Evolutionary conservation across 2,888 invertebrate genomes (phyloP).

Genomic region (Nasonia oneida): DNA sequence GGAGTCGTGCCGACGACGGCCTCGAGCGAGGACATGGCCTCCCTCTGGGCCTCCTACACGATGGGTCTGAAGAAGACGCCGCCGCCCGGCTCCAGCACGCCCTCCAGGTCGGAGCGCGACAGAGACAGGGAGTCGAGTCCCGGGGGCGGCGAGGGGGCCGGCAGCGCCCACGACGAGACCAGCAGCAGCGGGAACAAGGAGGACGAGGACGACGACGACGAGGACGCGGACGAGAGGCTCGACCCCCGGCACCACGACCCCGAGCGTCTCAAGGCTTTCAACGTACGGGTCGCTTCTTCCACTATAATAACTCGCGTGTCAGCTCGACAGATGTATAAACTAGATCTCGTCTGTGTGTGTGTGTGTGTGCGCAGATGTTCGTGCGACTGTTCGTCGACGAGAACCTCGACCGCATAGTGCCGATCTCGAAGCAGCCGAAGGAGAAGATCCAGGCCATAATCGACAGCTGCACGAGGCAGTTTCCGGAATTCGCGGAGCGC

Average conservation of each 20-base stretch:
- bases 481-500: conserved; percentile 97
- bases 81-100: conserved; percentile 70
- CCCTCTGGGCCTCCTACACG: conserved; percentile 93
- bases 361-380: conserved; percentile 89
- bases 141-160: conserved; percentile 82
- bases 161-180: conserved; percentile 91
- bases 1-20: conserved; percentile 80
- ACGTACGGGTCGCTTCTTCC: conserved; percentile 83
- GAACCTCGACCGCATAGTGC: conserved; percentile 97
- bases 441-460: conserved; percentile 99
- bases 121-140: conserved; percentile 85
- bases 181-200: conserved; percentile 92
- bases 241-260: conserved; percentile 95
- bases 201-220: conserved; percentile 93
- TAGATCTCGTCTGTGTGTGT: not conserved
- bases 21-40: conserved; percentile 87
- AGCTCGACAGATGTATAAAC: not conserved
- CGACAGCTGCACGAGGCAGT: conserved; percentile 97
- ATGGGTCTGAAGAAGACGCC: conserved; percentile 84
- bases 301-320: not conserved
- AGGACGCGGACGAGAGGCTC: conserved; percentile 94
- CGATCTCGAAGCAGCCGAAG: conserved; percentile 98
- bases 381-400: conserved; percentile 98
- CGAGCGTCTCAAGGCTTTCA: conserved; percentile 96
- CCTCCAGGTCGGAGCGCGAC: conserved; percentile 71